Percentiles rank a stretch among this genome's conserved stretches.
Conservation (phyloP, 2,797 vertebrate genomes). For the Hozukius guyotensis region DNA sequence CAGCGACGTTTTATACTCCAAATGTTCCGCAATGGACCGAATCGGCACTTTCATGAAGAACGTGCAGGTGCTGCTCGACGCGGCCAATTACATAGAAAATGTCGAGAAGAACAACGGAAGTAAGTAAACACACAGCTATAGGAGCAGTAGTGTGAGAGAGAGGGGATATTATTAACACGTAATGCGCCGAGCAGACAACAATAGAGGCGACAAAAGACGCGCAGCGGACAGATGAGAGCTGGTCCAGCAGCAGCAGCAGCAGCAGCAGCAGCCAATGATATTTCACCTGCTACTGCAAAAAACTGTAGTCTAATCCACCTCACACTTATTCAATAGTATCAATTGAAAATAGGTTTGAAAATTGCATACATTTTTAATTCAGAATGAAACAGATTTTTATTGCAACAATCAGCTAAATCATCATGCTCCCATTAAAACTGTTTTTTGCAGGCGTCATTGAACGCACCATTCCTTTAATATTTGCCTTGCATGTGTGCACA, state of each 20-base stretch:
- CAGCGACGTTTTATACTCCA: conserved; percentile 87
- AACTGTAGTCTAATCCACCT: background rate
- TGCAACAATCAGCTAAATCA: conserved; percentile 43
- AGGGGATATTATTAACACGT: conserved; percentile 59
- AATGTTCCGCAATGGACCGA: conserved; percentile 88
- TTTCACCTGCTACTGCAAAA: conserved; percentile 49
- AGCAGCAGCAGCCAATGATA: conserved; percentile 31
- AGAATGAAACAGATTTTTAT: conserved; percentile 9
- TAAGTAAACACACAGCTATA: conserved; percentile 81
- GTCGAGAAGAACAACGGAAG: conserved; percentile 92
- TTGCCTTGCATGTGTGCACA: background rate
- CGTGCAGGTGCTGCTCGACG: conserved; percentile 93
- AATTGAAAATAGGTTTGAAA: background rate
- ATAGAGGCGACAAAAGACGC: conserved; percentile 81
- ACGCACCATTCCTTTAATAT: background rate
- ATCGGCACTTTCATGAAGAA: conserved; percentile 94
- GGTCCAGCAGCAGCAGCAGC: conserved; percentile 33
- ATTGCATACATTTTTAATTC: background rate
- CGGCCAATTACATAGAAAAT: conserved; percentile 91
- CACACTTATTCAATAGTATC: background rate
- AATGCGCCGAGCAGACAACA: conserved; percentile 81
- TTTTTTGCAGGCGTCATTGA: background rate
- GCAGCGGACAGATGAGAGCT: conserved; percentile 64
- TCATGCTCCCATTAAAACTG: conserved; percentile 24
- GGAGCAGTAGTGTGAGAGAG: too few species aligned